These are phyloP conservation scores for Catocala nupta DNA, from an alignment of 2,888 invertebrate genomes.

Conservation along the genomic window DNA sequence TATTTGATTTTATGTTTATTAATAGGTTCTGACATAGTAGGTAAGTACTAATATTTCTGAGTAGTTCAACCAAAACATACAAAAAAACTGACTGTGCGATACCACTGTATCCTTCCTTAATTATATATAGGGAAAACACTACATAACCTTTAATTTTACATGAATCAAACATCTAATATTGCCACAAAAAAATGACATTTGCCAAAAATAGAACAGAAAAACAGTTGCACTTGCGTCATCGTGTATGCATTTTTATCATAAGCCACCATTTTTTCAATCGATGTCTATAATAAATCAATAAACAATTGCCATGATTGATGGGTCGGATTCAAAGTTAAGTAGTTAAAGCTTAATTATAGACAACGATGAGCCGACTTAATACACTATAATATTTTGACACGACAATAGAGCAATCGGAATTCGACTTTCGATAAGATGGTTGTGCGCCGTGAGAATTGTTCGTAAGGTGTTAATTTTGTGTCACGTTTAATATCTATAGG, in stretches of 20 bases:
- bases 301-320: slow-evolving; percentile 60
- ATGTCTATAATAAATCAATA: slow-evolving; percentile 50
- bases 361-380: slow-evolving; percentile 60
- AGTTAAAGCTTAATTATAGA: slow-evolving; percentile 67
- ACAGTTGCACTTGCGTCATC: slow-evolving; percentile 36
- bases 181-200: slow-evolving; percentile 21
- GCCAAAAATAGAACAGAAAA: slow-evolving; percentile 22
- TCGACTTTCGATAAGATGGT: slow-evolving; percentile 39
- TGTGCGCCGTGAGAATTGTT: slow-evolving; percentile 43
- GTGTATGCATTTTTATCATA: slow-evolving; percentile 39
- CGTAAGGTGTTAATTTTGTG: neutral
- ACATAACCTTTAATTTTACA: slow-evolving; percentile 17
- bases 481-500: neutral
- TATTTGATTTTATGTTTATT: no score
- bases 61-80: neutral
- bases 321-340: slow-evolving; percentile 62
- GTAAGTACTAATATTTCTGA: no score
- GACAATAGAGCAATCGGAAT: slow-evolving; percentile 54
- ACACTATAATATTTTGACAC: slow-evolving; percentile 73
- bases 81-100: neutral
- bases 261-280: slow-evolving; percentile 41
- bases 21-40: no score
- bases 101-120: slow-evolving; percentile 12
- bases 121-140: slow-evolving; percentile 12
- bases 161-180: slow-evolving; percentile 4